Percentiles rank a stretch among this genome's conserved stretches.
These are phyloP conservation scores for Ametastegia equiseti DNA, from an alignment of 2,888 invertebrate species.

Conservation along the genomic window DNA sequence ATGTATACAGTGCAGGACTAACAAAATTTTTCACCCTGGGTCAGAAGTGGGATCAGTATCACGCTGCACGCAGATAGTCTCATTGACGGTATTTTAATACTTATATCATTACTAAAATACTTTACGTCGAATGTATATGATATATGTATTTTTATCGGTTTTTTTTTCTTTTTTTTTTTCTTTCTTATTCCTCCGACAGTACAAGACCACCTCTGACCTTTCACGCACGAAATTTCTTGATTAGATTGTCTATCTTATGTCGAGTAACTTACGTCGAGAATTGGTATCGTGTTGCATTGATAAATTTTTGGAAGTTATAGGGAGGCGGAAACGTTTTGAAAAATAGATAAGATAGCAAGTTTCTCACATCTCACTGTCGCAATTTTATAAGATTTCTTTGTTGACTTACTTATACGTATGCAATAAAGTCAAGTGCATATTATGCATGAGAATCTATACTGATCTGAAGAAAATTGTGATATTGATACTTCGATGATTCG, in stretches of 20 bases:
- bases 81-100: neutral
- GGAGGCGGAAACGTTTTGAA: neutral
- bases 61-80: neutral
- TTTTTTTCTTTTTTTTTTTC: too few species aligned
- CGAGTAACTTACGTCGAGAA: neutral
- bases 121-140: too few species aligned
- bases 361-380: neutral
- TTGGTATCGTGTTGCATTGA: neutral
- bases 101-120: neutral
- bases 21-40: neutral
- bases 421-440: neutral
- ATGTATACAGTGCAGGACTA: neutral
- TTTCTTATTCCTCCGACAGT: too few species aligned
- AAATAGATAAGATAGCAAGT: neutral
- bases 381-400: neutral
- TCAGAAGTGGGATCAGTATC: neutral
- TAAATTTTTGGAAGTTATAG: neutral
- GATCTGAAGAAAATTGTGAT: neutral
- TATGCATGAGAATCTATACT: too few species aligned
- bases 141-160: too few species aligned
- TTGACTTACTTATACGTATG: neutral
- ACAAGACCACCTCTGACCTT: neutral
- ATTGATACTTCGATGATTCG: neutral
- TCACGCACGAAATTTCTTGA: neutral
- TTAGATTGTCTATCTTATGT: neutral